Conservation (phyloP, 2,113 vertebrate species). For the Sebastes fasciatus region DNA sequence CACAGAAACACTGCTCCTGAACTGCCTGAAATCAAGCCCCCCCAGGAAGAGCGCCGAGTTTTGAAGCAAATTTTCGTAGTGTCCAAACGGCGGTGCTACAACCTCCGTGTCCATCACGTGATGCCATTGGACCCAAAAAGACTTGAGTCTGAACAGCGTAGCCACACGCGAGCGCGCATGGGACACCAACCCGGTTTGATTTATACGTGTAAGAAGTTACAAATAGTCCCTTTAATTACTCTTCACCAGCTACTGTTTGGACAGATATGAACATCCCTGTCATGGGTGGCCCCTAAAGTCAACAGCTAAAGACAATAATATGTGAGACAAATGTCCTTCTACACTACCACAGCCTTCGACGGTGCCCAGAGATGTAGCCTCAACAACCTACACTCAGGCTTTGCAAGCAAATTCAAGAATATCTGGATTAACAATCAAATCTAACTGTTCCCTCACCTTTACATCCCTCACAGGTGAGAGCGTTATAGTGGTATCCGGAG, state of each 20-base stretch:
- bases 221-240: background rate
- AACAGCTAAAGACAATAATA: slow-evolving; percentile 24
- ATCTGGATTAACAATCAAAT: background rate
- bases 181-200: too few relatives aligned
- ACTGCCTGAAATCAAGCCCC: too few relatives aligned
- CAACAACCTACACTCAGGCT: background rate
- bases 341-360: background rate
- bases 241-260: slow-evolving; percentile 12
- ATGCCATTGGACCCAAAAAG: too few relatives aligned
- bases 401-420: background rate
- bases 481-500: slow-evolving; percentile 98
- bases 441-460: slow-evolving; percentile 88
- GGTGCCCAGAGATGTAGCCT: background rate
- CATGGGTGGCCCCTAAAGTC: slow-evolving; percentile 10
- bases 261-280: slow-evolving; percentile 26
- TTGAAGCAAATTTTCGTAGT: too few relatives aligned
- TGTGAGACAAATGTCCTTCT: slow-evolving; percentile 32
- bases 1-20: too few relatives aligned
- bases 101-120: too few relatives aligned
- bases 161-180: too few relatives aligned
- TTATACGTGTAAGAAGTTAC: too few relatives aligned
- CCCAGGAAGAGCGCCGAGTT: too few relatives aligned
- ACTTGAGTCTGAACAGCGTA: too few relatives aligned
- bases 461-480: slow-evolving; percentile 98
- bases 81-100: too few relatives aligned